Conservation (phyloP, 2,113 vertebrate species). For the Carollia perspicillata region DNA sequence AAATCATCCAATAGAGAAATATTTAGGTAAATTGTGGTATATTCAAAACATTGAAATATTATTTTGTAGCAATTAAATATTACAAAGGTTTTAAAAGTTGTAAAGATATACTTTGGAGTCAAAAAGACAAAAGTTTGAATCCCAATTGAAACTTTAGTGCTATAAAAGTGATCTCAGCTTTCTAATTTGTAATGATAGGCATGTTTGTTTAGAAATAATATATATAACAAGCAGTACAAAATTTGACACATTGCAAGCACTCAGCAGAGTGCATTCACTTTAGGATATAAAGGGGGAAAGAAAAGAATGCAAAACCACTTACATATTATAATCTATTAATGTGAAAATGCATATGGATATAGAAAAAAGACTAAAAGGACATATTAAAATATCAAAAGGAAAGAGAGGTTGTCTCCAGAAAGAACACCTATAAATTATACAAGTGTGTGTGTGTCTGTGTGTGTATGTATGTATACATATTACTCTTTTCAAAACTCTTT, state of each 20-base stretch:
- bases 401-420: neutral
- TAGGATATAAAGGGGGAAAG: neutral
- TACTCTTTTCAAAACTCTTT: neutral
- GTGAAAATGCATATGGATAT: neutral
- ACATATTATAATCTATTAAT: neutral
- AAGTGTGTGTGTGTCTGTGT: neutral
- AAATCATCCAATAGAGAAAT: neutral
- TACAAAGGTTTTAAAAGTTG: neutral
- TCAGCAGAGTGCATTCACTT: neutral
- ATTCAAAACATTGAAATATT: neutral
- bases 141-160: neutral
- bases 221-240: neutral
- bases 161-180: slow-evolving; percentile 29
- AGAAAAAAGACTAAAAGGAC: neutral
- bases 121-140: slow-evolving; percentile 27
- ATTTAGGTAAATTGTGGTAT: neutral
- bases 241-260: neutral
- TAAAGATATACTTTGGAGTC: neutral
- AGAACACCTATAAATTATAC: neutral
- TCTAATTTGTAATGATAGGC: neutral
- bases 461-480: neutral
- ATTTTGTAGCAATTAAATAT: neutral
- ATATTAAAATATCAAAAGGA: neutral
- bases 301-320: neutral
- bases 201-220: slow-evolving; percentile 5